Evolutionary conservation across 2,113 vertebrate species (phyloP).

Genomic region (Chionis minor): DNA sequence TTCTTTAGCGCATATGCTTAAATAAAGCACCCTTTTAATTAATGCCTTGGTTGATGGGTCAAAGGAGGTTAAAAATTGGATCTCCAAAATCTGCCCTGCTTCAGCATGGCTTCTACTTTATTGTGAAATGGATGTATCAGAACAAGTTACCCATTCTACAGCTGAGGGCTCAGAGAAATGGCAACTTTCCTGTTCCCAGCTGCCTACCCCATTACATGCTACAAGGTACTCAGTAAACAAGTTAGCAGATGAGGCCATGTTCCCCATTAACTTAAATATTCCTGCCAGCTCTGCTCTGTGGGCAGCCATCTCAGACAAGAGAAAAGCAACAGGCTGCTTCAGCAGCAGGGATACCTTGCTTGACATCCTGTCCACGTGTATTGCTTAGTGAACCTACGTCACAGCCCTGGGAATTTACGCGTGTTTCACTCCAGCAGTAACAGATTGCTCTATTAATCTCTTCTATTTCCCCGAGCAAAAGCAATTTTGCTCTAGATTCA

Average conservation of each 20-base stretch:
- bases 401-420: not conserved
- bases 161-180: not conserved
- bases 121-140: fast-evolving
- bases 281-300: not conserved
- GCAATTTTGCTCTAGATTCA: not conserved
- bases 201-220: not conserved
- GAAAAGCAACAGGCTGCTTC: not conserved
- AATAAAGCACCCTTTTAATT: not conserved
- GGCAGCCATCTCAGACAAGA: not conserved
- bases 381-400: fast-evolving
- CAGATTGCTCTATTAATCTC: not conserved
- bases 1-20: not conserved
- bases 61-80: not conserved
- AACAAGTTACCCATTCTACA: not conserved
- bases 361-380: fast-evolving
- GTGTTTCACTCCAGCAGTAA: not conserved
- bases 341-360: not conserved
- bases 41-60: not conserved
- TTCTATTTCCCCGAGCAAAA: not conserved
- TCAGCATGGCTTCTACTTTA: not conserved
- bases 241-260: not conserved
- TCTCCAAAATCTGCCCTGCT: not conserved
- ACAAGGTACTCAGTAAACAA: not conserved
- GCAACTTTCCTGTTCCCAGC: not conserved
- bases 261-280: not conserved